Percentiles rank a stretch among this genome's conserved stretches.
These are phyloP conservation scores for Callopanchax toddi DNA, from an alignment of 2,113 vertebrate species.

Conservation along the genomic window DNA sequence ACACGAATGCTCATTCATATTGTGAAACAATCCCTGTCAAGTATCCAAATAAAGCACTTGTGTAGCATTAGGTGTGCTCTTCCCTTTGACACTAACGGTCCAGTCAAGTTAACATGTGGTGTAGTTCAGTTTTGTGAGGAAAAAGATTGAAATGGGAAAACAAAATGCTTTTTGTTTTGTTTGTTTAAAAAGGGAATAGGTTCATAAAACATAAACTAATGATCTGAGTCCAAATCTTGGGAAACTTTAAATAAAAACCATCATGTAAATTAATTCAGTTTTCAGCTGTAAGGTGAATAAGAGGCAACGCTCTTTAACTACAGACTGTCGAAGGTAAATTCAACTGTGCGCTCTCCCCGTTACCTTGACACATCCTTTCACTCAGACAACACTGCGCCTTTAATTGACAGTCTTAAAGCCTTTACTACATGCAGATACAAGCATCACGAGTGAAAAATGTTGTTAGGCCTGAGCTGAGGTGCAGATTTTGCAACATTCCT, in stretches of 20 bases:
- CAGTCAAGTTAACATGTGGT: slow-evolving; percentile 51
- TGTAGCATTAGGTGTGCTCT: slow-evolving; percentile 70
- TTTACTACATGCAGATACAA: slow-evolving; percentile 67
- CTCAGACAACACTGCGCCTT: slow-evolving; percentile 12
- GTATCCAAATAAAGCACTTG: slow-evolving; percentile 78
- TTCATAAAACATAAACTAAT: slow-evolving; percentile 23
- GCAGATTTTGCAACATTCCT: slow-evolving; percentile 66
- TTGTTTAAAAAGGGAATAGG: background rate
- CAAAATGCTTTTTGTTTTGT: background rate
- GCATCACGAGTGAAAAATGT: slow-evolving; percentile 54
- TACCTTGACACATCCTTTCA: slow-evolving; percentile 10
- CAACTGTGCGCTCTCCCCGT: slow-evolving; percentile 9
- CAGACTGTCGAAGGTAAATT: slow-evolving; percentile 35
- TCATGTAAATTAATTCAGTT: background rate
- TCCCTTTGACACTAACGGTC: slow-evolving; percentile 67
- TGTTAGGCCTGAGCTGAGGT: slow-evolving; percentile 60
- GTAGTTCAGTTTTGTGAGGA: slow-evolving; percentile 48
- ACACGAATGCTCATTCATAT: slow-evolving; percentile 52
- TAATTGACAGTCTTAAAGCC: slow-evolving; percentile 62
- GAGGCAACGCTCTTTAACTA: slow-evolving; percentile 19
- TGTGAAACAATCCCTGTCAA: slow-evolving; percentile 74
- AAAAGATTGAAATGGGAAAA: background rate
- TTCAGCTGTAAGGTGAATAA: slow-evolving; percentile 16
- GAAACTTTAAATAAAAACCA: too few relatives aligned
- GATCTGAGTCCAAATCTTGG: too few relatives aligned